These are phyloP conservation scores for Nysson spinosus DNA, from an alignment of 2,888 invertebrate genomes.

Conservation along the genomic window DNA sequence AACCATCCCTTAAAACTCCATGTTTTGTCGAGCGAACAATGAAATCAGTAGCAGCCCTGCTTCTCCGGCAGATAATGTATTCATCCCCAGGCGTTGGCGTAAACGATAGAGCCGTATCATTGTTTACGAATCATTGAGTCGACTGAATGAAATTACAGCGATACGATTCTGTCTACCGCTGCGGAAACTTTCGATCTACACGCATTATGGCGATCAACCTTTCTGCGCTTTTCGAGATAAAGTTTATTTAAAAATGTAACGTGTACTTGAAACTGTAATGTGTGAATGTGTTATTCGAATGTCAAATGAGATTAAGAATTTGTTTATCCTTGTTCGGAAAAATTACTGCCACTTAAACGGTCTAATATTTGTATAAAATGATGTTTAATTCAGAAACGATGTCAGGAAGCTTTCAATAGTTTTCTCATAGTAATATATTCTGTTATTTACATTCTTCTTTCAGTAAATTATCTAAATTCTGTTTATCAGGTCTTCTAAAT, in stretches of 20 bases:
- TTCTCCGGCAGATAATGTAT: constrained; percentile 60
- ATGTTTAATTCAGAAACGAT: too few species aligned
- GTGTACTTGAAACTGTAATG: too few species aligned
- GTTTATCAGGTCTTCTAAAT: too few species aligned
- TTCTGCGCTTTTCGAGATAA: background rate
- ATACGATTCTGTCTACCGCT: constrained; percentile 35
- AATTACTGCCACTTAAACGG: too few species aligned
- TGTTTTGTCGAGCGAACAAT: constrained; percentile 45
- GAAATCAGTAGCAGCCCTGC: constrained; percentile 31
- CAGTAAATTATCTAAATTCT: too few species aligned
- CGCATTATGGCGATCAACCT: background rate
- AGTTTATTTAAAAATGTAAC: constrained; percentile 8
- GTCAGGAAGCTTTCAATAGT: too few species aligned
- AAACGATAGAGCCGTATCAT: constrained; percentile 64
- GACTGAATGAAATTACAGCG: constrained; percentile 61
- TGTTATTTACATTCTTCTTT: too few species aligned
- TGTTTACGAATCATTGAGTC: constrained; percentile 71
- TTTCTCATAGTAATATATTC: too few species aligned
- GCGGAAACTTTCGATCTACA: constrained; percentile 40
- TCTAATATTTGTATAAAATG: too few species aligned
- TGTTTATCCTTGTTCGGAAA: too few species aligned
- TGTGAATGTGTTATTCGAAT: too few species aligned
- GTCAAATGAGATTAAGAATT: too few species aligned
- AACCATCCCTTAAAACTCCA: constrained; percentile 25
- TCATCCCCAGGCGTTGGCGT: constrained; percentile 40